Conservation (phyloP, 1,140 invertebrate species). For the Lordiphosa mommai region DNA sequence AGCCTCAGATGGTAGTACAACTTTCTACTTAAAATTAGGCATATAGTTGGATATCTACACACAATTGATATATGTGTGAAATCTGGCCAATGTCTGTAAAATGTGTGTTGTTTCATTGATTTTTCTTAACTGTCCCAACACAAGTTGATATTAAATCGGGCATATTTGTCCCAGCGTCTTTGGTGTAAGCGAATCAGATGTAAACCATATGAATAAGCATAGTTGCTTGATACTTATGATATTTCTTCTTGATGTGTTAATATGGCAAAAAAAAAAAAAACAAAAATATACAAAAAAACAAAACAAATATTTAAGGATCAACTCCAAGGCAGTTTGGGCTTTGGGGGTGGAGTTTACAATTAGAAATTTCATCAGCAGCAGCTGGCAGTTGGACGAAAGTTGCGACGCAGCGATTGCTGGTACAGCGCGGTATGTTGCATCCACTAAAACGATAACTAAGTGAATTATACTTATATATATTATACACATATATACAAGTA, state of each 20-base stretch:
- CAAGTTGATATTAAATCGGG: conserved; percentile 16
- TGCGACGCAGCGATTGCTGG: conserved; percentile 33
- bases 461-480: conserved; percentile 42
- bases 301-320: background rate
- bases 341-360: conserved; percentile 29
- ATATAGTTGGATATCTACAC: conserved; percentile 12
- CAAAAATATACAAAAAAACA: no score
- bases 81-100: no score
- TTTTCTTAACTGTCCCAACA: no score
- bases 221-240: conserved; percentile 57
- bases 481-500: conserved; percentile 22
- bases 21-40: background rate
- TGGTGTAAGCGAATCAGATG: conserved; percentile 22
- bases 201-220: conserved; percentile 32
- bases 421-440: conserved; percentile 74
- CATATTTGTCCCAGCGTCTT: conserved; percentile 26
- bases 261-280: conserved; percentile 29
- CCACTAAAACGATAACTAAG: conserved; percentile 69
- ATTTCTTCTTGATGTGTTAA: conserved; percentile 70
- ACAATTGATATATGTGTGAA: background rate
- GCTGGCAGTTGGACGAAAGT: conserved; percentile 25
- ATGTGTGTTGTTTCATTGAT: no score
- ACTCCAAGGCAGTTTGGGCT: background rate
- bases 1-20: conserved; percentile 38
- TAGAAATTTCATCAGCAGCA: conserved; percentile 60